Conservation (phyloP, 2,888 invertebrate genomes). For the Hyppa rectilinea region DNA sequence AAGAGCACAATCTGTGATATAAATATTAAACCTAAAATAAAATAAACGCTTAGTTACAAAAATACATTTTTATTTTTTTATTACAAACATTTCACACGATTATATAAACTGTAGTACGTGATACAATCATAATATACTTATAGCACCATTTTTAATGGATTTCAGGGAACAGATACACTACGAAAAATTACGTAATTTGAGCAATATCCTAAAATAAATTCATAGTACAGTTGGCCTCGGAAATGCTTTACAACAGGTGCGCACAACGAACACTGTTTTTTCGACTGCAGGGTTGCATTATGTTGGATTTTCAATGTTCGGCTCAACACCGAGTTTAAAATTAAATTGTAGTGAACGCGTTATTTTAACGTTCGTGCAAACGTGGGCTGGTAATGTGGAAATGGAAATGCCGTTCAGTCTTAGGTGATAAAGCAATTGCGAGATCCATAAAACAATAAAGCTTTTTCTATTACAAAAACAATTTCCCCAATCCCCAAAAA, state of each 20-base stretch:
- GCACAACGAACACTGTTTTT: too few species aligned
- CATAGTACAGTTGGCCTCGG: background rate
- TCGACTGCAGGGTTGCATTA: too few species aligned
- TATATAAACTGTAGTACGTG: constrained; percentile 10
- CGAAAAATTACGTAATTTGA: background rate
- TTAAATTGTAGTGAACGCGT: too few species aligned
- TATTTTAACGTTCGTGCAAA: too few species aligned
- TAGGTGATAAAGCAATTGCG: background rate
- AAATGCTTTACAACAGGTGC: too few species aligned
- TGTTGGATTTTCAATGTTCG: too few species aligned
- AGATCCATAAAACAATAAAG: background rate
- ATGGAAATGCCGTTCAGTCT: background rate
- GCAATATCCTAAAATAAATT: constrained; percentile 9
- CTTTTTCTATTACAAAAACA: background rate
- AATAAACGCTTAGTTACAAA: background rate
- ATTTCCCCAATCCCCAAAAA: background rate
- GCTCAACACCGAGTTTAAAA: too few species aligned
- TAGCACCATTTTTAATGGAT: constrained; percentile 1
- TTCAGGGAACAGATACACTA: background rate
- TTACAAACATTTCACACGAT: constrained; percentile 19
- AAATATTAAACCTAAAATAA: constrained; percentile 30
- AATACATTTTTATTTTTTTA: constrained; percentile 15
- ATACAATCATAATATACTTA: background rate
- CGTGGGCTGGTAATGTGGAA: too few species aligned
- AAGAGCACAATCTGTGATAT: constrained; percentile 53